A percentile compares a stretch with the other conserved stretches of the same genome.
Conservation (phyloP, 2,113 vertebrate genomes). For the Heterochromis multidens region DNA sequence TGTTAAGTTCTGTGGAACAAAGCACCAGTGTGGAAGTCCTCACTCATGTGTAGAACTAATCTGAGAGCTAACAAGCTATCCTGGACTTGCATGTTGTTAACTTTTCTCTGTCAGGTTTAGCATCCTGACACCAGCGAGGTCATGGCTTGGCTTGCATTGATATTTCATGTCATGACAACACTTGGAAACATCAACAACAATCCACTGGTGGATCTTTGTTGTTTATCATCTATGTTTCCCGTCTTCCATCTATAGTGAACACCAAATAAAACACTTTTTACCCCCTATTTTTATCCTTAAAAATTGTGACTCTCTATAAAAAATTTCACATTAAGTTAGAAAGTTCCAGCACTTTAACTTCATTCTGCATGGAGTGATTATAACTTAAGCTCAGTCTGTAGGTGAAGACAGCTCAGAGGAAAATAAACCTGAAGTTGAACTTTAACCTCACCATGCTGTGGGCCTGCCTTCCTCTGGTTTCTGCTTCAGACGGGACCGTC, state of each 20-base stretch:
- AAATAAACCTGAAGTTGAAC: background rate
- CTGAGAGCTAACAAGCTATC: no score
- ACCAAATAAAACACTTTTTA: background rate
- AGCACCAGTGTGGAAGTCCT: no score
- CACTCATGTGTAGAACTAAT: no score
- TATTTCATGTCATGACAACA: background rate
- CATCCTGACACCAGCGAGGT: background rate
- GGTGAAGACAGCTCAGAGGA: background rate
- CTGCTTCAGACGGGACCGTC: background rate
- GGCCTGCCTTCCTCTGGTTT: background rate
- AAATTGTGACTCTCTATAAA: background rate
- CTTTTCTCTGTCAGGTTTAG: background rate
- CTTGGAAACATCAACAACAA: background rate
- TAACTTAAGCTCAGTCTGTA: background rate
- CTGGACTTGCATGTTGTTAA: no score
- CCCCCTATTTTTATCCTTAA: no score
- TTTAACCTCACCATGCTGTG: slow-evolving; percentile 38
- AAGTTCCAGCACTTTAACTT: background rate
- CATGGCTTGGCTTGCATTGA: background rate
- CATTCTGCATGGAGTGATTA: background rate
- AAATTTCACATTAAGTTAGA: background rate
- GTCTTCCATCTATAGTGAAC: background rate
- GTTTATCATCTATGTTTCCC: background rate
- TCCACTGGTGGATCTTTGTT: background rate
- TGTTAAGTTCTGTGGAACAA: no score